A percentile compares a stretch with the other conserved stretches of the same genome.
Conservation (phyloP, 2,797 vertebrate genomes). For the Enteromius treurensis region DNA sequence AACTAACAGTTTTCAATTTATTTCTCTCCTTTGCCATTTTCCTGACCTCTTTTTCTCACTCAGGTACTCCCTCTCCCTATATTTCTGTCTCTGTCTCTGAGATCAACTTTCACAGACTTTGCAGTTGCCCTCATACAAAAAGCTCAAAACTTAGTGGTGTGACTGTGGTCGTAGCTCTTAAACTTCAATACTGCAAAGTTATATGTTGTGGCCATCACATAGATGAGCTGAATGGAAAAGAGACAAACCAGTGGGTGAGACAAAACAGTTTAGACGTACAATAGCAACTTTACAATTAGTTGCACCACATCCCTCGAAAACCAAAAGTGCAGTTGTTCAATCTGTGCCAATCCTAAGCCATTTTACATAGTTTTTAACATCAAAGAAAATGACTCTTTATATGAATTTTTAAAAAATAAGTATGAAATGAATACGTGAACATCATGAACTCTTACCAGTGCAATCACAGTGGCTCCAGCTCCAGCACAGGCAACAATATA, state of each 20-base stretch:
- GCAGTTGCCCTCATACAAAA: conserved; percentile 24
- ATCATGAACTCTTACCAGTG: conserved; percentile 85
- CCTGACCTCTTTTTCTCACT: conserved; percentile 11
- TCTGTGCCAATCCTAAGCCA: neutral
- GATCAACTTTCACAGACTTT: conserved; percentile 43
- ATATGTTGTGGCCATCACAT: conserved; percentile 94
- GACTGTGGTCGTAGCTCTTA: conserved; percentile 91
- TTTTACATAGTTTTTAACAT: neutral
- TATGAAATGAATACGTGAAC: neutral
- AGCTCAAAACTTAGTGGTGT: conserved; percentile 89
- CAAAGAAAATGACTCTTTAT: neutral
- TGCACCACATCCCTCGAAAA: neutral
- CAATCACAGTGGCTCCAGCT: conserved; percentile 95
- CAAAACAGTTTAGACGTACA: conserved; percentile 16
- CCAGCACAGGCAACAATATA: conserved; percentile 97
- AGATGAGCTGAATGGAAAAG: conserved; percentile 83
- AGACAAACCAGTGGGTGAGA: conserved; percentile 56
- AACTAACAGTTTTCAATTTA: conserved; percentile 8
- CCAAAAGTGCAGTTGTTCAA: neutral
- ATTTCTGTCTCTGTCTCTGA: conserved; percentile 22
- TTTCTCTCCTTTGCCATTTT: neutral
- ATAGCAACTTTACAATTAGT: neutral
- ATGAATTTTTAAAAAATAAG: neutral
- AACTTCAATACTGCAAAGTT: conserved; percentile 94
- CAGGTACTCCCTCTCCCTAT: neutral